These are phyloP conservation scores for Siderastrea siderea DNA, from an alignment of 92 coral and sea anemone genomes.

Conservation along the genomic window DNA sequence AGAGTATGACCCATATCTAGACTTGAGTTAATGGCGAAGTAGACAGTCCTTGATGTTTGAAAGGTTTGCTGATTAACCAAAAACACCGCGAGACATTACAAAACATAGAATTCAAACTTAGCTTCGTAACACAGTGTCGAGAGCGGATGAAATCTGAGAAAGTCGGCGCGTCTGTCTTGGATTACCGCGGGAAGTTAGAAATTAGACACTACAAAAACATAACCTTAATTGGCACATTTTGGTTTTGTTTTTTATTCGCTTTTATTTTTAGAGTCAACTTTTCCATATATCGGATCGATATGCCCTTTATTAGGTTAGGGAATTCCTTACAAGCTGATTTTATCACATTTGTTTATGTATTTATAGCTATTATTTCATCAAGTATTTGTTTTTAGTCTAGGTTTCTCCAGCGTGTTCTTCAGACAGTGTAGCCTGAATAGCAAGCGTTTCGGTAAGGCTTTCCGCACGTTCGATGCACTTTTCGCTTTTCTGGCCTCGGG, in stretches of 20 bases:
- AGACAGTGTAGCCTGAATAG: no score
- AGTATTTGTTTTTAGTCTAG: no score
- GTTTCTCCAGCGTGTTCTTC: no score
- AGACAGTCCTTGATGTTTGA: neutral
- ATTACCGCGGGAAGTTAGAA: conserved; percentile 24
- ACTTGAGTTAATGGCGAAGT: neutral
- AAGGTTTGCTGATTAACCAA: neutral
- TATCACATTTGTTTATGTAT: no score
- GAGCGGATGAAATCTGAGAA: conserved; percentile 20
- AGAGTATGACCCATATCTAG: neutral
- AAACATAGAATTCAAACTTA: neutral
- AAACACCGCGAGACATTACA: neutral
- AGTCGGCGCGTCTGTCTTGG: neutral
- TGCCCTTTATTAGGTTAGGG: no score
- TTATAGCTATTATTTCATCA: no score
- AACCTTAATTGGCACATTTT: no score
- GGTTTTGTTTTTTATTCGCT: neutral
- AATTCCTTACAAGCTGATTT: no score
- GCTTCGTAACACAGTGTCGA: neutral
- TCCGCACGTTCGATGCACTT: no score
- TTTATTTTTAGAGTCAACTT: neutral
- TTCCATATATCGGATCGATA: no score
- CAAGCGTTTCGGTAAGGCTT: no score
- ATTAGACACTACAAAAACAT: neutral
- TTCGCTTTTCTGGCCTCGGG: no score